Base-by-base conservation (phyloP, 1,140 invertebrate species). In the Cardiocondyla obscurior region DNA sequence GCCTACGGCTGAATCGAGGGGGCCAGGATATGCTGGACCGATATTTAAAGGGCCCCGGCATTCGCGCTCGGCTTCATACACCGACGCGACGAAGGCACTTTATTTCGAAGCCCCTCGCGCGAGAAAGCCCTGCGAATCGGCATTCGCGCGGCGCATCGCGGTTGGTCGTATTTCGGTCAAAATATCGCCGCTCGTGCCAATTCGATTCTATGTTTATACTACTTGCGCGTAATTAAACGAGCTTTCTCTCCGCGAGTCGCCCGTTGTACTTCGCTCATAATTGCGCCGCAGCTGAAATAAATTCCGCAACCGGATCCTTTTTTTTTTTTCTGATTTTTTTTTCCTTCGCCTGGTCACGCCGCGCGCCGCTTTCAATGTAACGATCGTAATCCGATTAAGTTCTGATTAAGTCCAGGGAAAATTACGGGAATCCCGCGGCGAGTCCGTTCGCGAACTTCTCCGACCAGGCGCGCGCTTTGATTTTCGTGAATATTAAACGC, bases 31-130 rank as follows among this genome's bases (percentile, higher is more conserved):
- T 87, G 73, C 39, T 74, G 74, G 74, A 84, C 67, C 73, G 62
- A 72, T 83, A 79, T 87, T 87, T 87, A 87, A 87, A 87, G 82
- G 67, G 30, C 73, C 49, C n/a, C n/a, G n/a, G 22, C 8, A 36
- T 46, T 83, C 77, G 3, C 42, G 5, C 16, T 85, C 42, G 53
- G 53, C 30, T n/a, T 46, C 36, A 58, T 39, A 79, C 22, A 51
- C 22, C 16, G 33, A 16, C 42, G 51, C 25, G 46, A 25, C 22
- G 19, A 58, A 73, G 49, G 19, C 74, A 67, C 30, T 88, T 88
- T 87, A 82, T 84, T 83, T 74, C n/a, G n/a, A 65, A 87, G 81
- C 84, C 39, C 10, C 2, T 19, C 1, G 10, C 22, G 51, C 76
- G 25, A 55, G 25, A 55, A 53, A 12, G n/a, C 16, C 25, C 36